Percentiles rank a stretch among this genome's conserved stretches.
Evolutionary conservation across 2,113 vertebrate genomes (phyloP).

Genomic region (Genyomyrus donnyi): DNA sequence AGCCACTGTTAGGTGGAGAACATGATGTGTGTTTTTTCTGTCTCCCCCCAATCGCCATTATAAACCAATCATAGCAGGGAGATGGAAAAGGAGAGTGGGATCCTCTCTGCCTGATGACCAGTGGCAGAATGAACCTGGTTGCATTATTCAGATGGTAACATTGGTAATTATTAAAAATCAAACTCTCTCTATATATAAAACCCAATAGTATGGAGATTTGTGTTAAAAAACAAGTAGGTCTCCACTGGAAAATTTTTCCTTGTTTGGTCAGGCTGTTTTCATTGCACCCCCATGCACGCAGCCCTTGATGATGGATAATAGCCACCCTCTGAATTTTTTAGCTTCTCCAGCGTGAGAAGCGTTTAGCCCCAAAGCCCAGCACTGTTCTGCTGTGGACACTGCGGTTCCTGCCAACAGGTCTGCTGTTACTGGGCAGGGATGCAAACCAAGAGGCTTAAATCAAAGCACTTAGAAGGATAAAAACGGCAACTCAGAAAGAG

Average conservation of each 20-base stretch:
- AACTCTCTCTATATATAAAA: not conserved
- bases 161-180: not conserved
- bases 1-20: not conserved
- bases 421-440: slow-evolving; percentile 1
- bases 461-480: slow-evolving; percentile 37
- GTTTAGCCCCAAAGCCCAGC: not conserved
- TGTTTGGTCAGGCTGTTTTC: not conserved
- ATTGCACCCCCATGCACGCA: too few species aligned
- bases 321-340: not conserved
- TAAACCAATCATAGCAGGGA: not conserved
- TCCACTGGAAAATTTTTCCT: not conserved
- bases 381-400: not conserved
- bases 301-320: not conserved
- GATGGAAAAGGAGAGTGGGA: not conserved
- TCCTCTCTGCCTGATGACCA: not conserved
- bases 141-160: not conserved
- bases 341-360: not conserved
- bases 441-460: slow-evolving; percentile 27
- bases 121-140: not conserved
- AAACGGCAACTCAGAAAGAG: slow-evolving; percentile 25
- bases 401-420: not conserved
- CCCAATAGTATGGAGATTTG: not conserved
- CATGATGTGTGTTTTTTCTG: not conserved
- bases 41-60: not conserved
- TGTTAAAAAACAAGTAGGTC: not conserved